Conservation (phyloP, 2,797 vertebrate genomes). For the Decapterus maruadsi region DNA sequence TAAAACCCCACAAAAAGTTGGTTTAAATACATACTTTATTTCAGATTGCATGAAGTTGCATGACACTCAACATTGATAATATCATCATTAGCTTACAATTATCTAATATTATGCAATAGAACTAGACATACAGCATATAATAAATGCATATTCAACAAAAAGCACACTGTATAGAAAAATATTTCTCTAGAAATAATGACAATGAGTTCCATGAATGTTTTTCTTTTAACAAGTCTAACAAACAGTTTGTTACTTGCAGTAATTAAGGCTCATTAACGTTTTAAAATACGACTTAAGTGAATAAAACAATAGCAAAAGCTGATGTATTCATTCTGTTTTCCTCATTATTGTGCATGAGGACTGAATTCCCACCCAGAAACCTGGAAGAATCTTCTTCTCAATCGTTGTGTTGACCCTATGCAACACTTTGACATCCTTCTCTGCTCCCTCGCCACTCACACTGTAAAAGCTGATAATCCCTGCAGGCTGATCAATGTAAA, state of each 20-base stretch:
- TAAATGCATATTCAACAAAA: background rate
- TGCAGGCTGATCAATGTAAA: conserved; percentile 82
- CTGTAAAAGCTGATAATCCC: conserved; percentile 79
- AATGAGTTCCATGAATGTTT: background rate
- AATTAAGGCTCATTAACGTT: background rate
- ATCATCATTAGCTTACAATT: conserved; percentile 3
- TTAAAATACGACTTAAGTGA: conserved; percentile 7
- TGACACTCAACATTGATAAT: conserved; percentile 5
- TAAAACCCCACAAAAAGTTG: background rate
- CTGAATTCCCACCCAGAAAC: conserved; percentile 79
- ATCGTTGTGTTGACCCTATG: conserved; percentile 63
- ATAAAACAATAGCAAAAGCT: background rate
- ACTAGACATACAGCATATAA: background rate
- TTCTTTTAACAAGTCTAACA: background rate
- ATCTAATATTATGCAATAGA: background rate
- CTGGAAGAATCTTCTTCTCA: conserved; percentile 75
- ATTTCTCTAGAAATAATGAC: background rate
- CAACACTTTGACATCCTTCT: conserved; percentile 70
- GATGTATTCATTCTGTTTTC: conserved; percentile 46
- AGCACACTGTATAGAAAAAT: conserved; percentile 26
- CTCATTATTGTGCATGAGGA: conserved; percentile 68
- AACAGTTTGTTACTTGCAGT: background rate
- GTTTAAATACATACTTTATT: conserved; percentile 46
- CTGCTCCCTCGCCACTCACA: conserved; percentile 58
- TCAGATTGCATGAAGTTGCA: conserved; percentile 21